Percentiles rank a stretch among this genome's conserved stretches.
Conservation (phyloP, 2,888 invertebrate genomes). For the Melanophora roralis region DNA sequence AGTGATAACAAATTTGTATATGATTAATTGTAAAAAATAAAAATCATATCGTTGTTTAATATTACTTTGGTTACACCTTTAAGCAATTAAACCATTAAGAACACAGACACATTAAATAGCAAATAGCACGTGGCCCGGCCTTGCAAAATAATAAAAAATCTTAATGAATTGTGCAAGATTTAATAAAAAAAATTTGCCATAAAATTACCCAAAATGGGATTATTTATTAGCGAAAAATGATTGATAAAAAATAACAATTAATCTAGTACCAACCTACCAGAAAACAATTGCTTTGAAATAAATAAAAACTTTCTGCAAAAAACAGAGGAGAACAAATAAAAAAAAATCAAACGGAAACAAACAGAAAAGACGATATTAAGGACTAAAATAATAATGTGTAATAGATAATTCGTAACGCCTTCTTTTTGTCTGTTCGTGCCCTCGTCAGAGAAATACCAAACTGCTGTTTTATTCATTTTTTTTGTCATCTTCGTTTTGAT, state of each 20-base stretch:
- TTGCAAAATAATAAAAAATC: slow-evolving; percentile 55
- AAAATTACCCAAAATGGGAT: slow-evolving; percentile 65
- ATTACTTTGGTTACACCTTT: slow-evolving; percentile 45
- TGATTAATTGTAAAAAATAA: neutral
- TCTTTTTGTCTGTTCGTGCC: slow-evolving; percentile 64
- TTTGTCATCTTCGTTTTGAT: slow-evolving; percentile 38
- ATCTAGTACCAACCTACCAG: slow-evolving; percentile 65
- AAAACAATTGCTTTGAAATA: slow-evolving; percentile 65
- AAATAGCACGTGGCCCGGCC: slow-evolving; percentile 46
- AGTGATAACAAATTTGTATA: neutral
- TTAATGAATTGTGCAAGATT: slow-evolving; percentile 64
- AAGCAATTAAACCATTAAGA: slow-evolving; percentile 31
- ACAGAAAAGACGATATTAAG: slow-evolving; percentile 17
- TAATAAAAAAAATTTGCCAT: slow-evolving; percentile 53
- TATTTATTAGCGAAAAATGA: slow-evolving; percentile 64
- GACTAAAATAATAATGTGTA: slow-evolving; percentile 67
- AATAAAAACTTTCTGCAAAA: slow-evolving; percentile 44
- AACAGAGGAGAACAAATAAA: slow-evolving; percentile 29
- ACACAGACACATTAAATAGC: neutral
- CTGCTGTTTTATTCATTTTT: neutral
- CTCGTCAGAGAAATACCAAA: neutral
- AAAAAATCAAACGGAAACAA: neutral
- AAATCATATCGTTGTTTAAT: neutral
- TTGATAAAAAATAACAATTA: slow-evolving; percentile 66
- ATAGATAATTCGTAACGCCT: slow-evolving; percentile 74